Evolutionary conservation across 1,140 invertebrate genomes (phyloP), one percentile per base, ranked within the genome.

Genomic region (Drosophila burlai): DNA sequence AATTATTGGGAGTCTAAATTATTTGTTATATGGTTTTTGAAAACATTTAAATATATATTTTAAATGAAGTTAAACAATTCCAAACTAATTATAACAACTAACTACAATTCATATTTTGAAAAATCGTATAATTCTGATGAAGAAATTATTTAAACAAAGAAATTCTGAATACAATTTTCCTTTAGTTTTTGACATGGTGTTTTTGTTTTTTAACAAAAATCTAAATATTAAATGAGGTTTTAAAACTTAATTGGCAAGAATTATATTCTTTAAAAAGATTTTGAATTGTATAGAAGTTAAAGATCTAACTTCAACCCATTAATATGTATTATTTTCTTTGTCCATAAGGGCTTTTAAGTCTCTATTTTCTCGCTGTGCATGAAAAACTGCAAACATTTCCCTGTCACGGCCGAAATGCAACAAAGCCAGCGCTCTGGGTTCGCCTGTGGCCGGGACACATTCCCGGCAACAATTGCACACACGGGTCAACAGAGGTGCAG

Each of bases 401-500:
- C 47, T 47, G 60, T 46, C 66, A 65, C 57, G 72, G 79, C 82
- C 83, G 63, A 83, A 74, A 73, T 73, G 71, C 71, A 74, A 74
- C 71, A 74, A 74, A 34, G 68, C 43, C 50, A n/a, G n/a, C 8
- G 9, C 54, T 40, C 36, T 36, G 13, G 31, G 15, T 21, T 67
- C 43, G n/a, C 11, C 60, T 34, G 65, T 66, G 52, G 68, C 52
- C 54, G 31, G 54, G 21, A 57, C 26, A 72, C 61, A 61, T 82
- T 67, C 66, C 76, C 72, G 24, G 50, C 60, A 29, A 83, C 81
- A 84, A 84, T 84, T 83, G 76, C 81, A 73, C 77, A 73, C 42
- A 62, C 45, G 45, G 63, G 58, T 57, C 42, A 64, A 64, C 49
- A 45, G 42, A 50, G 45, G 64, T 62, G 64, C 31, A 73, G 38